These are phyloP conservation scores for Piprites chloris DNA, from an alignment of 2,113 vertebrate genomes.

Conservation along the genomic window DNA sequence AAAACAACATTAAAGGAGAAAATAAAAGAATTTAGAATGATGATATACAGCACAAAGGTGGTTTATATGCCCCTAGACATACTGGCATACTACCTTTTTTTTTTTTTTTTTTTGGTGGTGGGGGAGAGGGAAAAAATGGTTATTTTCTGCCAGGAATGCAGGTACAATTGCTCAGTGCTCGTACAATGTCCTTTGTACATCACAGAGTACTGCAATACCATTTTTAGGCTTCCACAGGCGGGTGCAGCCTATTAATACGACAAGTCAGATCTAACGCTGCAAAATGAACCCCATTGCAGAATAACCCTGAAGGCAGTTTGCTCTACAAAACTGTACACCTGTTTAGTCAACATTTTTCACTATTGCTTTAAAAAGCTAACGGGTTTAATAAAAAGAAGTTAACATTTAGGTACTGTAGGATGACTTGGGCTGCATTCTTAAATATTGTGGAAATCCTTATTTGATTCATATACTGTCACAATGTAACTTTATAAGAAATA, in stretches of 20 bases:
- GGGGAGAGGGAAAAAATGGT: not conserved
- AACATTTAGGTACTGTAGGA: not conserved
- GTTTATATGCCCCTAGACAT: not conserved
- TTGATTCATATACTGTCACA: not conserved
- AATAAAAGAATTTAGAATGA: not conserved
- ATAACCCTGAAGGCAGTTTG: slow-evolving; percentile 13
- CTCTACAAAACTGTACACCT: not conserved
- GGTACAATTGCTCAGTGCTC: not conserved
- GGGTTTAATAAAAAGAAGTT: not conserved
- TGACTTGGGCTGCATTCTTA: not conserved
- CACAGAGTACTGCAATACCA: slow-evolving; percentile 47
- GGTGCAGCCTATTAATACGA: slow-evolving; percentile 59
- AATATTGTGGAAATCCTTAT: not conserved
- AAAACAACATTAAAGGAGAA: not conserved
- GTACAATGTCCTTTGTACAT: slow-evolving; percentile 42
- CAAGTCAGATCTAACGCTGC: slow-evolving; percentile 44
- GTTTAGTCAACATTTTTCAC: slow-evolving; percentile 22
- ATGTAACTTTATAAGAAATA: not conserved
- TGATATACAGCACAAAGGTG: not conserved
- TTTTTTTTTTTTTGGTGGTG: not conserved
- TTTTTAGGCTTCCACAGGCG: slow-evolving; percentile 62
- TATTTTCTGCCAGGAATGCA: not conserved
- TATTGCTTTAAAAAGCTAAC: not conserved
- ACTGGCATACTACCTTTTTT: not conserved
- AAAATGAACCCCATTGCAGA: slow-evolving; percentile 22